These are phyloP conservation scores for Diplodus sargus DNA, from an alignment of 2,797 vertebrate species.

Conservation along the genomic window DNA sequence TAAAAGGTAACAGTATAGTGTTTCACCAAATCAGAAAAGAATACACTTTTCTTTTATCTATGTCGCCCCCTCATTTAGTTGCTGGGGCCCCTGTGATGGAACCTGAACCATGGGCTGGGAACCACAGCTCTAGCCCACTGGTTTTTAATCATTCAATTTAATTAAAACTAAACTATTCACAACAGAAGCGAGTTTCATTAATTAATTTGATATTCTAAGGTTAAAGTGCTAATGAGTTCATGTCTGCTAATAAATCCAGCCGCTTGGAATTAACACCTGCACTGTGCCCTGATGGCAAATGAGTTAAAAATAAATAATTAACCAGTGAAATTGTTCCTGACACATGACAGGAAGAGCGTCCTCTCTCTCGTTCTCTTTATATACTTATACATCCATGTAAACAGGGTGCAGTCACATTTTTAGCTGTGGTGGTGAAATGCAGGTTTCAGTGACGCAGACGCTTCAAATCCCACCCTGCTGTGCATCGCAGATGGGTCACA, in stretches of 20 bases:
- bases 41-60: background rate
- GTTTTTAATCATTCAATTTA: constrained; percentile 11
- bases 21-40: background rate
- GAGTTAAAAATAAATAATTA: background rate
- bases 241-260: background rate
- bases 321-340: constrained; percentile 6
- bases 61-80: background rate
- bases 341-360: background rate
- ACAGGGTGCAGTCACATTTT: background rate
- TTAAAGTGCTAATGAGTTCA: constrained; percentile 7
- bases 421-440: background rate
- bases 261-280: constrained; percentile 10
- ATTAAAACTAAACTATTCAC: constrained; percentile 13
- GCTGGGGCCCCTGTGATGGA: background rate
- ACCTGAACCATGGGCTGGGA: background rate
- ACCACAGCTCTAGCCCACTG: background rate
- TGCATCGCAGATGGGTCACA: constrained; percentile 36
- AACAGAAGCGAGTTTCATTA: background rate
- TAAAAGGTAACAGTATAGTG: background rate
- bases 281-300: constrained; percentile 4
- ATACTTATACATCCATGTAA: background rate
- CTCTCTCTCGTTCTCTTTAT: background rate
- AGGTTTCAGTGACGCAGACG: constrained; percentile 11
- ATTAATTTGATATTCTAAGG: constrained; percentile 6
- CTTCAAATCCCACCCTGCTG: constrained; percentile 21